Conservation (phyloP, 2,888 invertebrate species). For the Sericinus montela region DNA sequence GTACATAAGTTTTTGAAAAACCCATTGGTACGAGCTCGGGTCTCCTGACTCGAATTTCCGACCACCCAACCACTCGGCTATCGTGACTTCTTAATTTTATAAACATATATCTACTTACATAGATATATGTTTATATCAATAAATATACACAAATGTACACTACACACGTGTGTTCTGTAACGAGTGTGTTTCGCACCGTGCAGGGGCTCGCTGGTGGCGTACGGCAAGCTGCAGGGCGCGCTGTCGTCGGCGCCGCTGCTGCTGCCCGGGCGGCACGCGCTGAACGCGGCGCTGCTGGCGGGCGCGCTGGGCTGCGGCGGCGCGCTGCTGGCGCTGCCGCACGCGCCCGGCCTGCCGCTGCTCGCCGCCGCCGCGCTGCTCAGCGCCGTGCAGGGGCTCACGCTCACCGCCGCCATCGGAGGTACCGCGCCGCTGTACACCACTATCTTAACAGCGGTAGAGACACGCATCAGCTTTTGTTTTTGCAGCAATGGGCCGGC, state of each 20-base stretch:
- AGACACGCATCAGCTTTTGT: too few species aligned
- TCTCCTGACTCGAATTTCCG: too few species aligned
- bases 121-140: too few species aligned
- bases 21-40: too few species aligned
- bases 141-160: too few species aligned
- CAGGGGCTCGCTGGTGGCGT: constrained; percentile 92
- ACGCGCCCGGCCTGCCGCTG: constrained; percentile 84
- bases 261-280: constrained; percentile 88
- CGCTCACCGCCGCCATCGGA: constrained; percentile 93
- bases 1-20: too few species aligned
- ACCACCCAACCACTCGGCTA: too few species aligned
- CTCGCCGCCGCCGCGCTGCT: constrained; percentile 87
- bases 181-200: background rate
- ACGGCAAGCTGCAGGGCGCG: constrained; percentile 92
- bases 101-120: too few species aligned
- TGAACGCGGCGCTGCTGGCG: constrained; percentile 84
- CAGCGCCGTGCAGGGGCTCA: constrained; percentile 90
- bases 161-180: too few species aligned
- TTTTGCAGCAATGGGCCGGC: too few species aligned
- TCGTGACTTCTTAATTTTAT: too few species aligned
- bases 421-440: constrained; percentile 63
- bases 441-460: too few species aligned
- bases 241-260: constrained; percentile 89
- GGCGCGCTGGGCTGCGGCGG: constrained; percentile 87
- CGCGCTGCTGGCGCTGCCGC: constrained; percentile 79